Conservation (phyloP, 2,888 invertebrate genomes). For the Elegia similella region DNA sequence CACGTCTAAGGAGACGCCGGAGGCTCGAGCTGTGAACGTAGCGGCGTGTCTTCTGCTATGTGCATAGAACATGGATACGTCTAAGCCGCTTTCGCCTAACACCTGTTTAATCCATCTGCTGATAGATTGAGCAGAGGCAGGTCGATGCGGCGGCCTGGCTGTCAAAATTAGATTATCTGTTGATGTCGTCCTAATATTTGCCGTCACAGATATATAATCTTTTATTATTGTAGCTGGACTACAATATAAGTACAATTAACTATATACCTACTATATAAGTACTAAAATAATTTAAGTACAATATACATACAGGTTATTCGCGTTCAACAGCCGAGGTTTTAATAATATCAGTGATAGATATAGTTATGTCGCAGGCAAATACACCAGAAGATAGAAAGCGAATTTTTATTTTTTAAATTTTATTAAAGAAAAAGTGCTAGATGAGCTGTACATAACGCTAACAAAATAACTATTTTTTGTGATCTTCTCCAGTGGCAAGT, state of each 20-base stretch:
- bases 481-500: background rate
- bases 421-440: too few species aligned
- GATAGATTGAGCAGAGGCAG: slow-evolving; percentile 22
- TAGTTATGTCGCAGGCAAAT: too few species aligned
- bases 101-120: slow-evolving; percentile 26
- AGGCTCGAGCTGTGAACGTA: slow-evolving; percentile 24
- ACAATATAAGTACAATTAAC: too few species aligned
- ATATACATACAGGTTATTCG: slow-evolving; percentile 26
- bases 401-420: too few species aligned
- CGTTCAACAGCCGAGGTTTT: slow-evolving; percentile 24
- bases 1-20: slow-evolving; percentile 17
- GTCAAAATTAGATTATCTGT: too few species aligned
- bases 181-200: too few species aligned
- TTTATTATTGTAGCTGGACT: slow-evolving; percentile 23
- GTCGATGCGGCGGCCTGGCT: too few species aligned
- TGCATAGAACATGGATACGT: slow-evolving; percentile 22
- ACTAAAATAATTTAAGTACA: too few species aligned
- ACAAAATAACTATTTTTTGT: too few species aligned
- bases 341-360: too few species aligned
- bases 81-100: slow-evolving; percentile 20
- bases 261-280: too few species aligned
- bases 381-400: background rate
- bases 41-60: slow-evolving; percentile 30
- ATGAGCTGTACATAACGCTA: too few species aligned
- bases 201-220: slow-evolving; percentile 11